A percentile compares a stretch with the other conserved stretches of the same genome.
These are phyloP conservation scores for Sarotherodon lohbergeri DNA, from an alignment of 2,113 vertebrate genomes.

Conservation along the genomic window DNA sequence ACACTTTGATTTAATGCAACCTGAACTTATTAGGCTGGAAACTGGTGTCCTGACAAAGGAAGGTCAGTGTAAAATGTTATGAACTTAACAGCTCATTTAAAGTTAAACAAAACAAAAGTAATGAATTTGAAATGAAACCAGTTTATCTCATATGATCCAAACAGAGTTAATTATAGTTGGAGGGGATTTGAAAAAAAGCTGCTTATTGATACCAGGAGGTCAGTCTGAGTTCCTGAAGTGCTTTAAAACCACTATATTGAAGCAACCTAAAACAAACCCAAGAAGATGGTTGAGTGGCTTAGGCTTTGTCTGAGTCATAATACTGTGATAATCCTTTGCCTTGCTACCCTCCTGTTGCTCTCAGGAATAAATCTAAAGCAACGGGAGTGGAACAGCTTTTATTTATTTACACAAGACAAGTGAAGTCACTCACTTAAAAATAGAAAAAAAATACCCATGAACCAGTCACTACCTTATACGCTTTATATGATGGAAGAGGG, in stretches of 20 bases:
- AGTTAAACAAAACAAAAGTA: background rate
- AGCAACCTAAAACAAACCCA: background rate
- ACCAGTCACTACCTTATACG: background rate
- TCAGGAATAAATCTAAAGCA: background rate
- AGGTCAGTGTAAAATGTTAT: background rate
- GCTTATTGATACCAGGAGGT: background rate
- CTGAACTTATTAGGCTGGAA: background rate
- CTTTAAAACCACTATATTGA: background rate
- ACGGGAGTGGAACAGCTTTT: background rate
- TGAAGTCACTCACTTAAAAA: background rate
- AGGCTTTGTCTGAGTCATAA: slow-evolving; percentile 1
- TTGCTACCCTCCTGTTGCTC: background rate
- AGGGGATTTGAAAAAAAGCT: background rate
- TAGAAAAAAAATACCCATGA: background rate
- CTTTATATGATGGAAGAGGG: background rate
- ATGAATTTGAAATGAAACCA: background rate
- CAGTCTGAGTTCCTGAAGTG: background rate
- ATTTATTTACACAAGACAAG: background rate
- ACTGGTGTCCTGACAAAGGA: background rate
- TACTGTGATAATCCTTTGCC: slow-evolving; percentile 4
- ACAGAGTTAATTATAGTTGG: background rate
- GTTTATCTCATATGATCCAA: background rate
- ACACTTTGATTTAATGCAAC: background rate
- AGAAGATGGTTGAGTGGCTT: background rate
- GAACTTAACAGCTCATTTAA: background rate